Evolutionary conservation across 2,113 vertebrate species (phyloP).

Genomic region (Urocynchramus pylzowi): DNA sequence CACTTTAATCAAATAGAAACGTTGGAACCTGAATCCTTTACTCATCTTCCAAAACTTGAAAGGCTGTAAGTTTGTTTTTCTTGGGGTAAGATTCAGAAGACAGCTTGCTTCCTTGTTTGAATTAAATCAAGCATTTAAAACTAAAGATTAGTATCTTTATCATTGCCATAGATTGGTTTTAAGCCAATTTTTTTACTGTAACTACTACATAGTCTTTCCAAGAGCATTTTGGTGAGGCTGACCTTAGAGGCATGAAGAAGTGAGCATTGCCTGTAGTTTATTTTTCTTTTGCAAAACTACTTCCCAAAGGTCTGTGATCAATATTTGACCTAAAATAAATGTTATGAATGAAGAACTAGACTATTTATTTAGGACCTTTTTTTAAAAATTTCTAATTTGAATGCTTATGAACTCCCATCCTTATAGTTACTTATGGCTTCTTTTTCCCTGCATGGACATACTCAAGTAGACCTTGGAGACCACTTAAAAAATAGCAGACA

Average conservation of each 20-base stretch:
- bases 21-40: conserved; percentile 92
- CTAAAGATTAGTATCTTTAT: background rate
- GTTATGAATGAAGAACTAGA: background rate
- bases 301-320: background rate
- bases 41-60: conserved; percentile 93
- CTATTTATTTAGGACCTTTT: background rate
- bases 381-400: background rate
- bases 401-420: background rate
- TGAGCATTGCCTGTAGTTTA: background rate
- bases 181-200: background rate
- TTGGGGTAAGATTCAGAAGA: conserved; percentile 22
- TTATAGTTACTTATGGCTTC: background rate
- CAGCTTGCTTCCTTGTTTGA: background rate
- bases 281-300: background rate
- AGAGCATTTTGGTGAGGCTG: background rate
- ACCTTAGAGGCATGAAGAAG: background rate
- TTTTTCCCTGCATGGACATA: background rate
- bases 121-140: background rate
- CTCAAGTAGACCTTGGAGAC: background rate
- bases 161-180: background rate
- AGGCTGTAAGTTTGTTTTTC: conserved; percentile 86
- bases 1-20: conserved; percentile 99
- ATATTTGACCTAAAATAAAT: background rate
- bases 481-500: background rate
- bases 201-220: background rate